phyloP scores from a whole-genome alignment of 2,113 vertebrate species.

The Thunnus maccoyii region DNA sequence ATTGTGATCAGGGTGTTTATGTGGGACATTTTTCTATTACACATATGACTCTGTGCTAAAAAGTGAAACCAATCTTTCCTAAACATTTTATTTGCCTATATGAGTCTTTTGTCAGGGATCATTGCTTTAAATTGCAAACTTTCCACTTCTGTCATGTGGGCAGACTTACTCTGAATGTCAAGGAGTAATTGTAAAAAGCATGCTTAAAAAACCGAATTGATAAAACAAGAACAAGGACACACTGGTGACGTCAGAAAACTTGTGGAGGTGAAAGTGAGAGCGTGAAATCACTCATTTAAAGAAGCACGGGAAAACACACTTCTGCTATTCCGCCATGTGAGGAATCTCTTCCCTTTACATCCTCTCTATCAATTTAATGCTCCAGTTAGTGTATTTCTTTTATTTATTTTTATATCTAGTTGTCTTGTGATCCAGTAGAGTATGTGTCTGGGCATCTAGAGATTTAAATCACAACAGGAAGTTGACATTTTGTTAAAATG shows the following conservation, averaged over 20 bases:
- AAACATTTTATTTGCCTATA: background rate
- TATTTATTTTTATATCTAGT: conserved; percentile 26
- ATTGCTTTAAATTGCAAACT: conserved; percentile 2
- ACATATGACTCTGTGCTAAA: background rate
- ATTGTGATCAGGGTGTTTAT: no score
- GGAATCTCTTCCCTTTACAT: conserved; percentile 22
- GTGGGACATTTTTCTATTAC: background rate
- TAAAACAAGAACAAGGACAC: conserved; percentile 15
- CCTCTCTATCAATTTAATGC: background rate
- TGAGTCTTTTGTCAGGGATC: background rate
- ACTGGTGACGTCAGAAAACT: conserved; percentile 25
- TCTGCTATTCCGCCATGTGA: conserved; percentile 5
- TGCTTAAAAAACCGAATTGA: background rate
- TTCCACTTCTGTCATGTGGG: background rate
- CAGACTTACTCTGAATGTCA: background rate
- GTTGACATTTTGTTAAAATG: conserved; percentile 57
- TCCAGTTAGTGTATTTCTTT: conserved; percentile 15
- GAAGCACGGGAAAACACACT: conserved; percentile 19
- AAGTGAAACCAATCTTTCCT: background rate
- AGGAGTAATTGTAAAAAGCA: background rate
- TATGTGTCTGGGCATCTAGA: conserved; percentile 24
- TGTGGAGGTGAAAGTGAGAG: conserved; percentile 42
- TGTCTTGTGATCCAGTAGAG: conserved; percentile 21
- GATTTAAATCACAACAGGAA: conserved; percentile 52
- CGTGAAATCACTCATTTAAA: conserved; percentile 23